phyloP scores from a whole-genome alignment of 2,888 invertebrate species.

The Cephus pygmeus region DNA sequence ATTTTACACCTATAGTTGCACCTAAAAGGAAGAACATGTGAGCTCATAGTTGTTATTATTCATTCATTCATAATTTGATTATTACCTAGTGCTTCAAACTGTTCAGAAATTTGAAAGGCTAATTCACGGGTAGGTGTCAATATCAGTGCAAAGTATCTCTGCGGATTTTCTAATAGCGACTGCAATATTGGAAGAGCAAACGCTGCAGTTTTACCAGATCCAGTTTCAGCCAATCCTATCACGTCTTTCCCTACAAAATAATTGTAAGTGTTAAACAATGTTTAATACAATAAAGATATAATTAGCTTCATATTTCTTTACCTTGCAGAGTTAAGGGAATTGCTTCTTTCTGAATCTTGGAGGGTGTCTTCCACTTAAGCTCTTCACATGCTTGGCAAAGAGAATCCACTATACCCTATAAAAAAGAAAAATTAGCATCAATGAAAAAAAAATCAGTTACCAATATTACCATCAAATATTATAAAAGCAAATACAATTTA shows the following conservation, averaged over 20 bases:
- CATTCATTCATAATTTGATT: conserved; percentile 11
- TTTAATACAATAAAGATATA: background rate
- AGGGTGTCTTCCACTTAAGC: conserved; percentile 93
- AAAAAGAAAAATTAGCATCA: conserved; percentile 23
- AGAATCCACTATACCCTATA: conserved; percentile 89
- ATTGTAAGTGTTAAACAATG: conserved; percentile 68
- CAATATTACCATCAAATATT: background rate
- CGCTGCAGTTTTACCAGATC: conserved; percentile 97
- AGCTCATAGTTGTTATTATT: background rate
- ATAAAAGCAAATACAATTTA: conserved; percentile 13
- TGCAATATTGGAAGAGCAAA: conserved; percentile 97
- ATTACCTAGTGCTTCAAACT: conserved; percentile 94
- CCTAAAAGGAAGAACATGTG: conserved; percentile 67
- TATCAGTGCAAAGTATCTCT: conserved; percentile 92
- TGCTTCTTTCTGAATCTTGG: conserved; percentile 94
- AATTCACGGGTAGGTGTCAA: conserved; percentile 97
- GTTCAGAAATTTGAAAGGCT: conserved; percentile 98
- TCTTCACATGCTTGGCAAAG: conserved; percentile 91
- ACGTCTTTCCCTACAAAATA: conserved; percentile 81
- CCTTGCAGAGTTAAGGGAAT: conserved; percentile 92
- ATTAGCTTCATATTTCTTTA: conserved; percentile 47
- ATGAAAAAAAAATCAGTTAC: conserved; percentile 9
- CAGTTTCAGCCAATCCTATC: conserved; percentile 84
- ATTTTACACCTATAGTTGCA: conserved; percentile 91
- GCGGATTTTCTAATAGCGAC: conserved; percentile 88